Evolutionary conservation across 2,888 invertebrate genomes (phyloP).

Genomic region (Drosophila niveifrons): DNA sequence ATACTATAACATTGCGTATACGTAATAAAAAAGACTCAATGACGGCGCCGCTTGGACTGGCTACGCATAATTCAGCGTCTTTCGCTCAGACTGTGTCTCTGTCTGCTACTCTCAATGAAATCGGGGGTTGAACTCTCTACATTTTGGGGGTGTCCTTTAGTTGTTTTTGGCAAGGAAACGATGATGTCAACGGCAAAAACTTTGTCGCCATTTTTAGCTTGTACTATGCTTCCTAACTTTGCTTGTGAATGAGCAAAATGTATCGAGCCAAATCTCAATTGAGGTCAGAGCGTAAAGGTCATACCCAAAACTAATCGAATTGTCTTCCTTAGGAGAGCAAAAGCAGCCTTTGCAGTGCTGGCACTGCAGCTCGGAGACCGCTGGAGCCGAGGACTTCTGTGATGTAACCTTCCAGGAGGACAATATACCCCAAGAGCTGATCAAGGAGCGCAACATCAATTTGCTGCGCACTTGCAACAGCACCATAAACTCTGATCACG

Average conservation of each 20-base stretch:
- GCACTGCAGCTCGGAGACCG: constrained; percentile 84
- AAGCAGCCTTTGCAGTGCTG: constrained; percentile 79
- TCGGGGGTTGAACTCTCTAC: constrained; percentile 20
- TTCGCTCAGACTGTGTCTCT: neutral
- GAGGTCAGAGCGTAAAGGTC: constrained; percentile 57
- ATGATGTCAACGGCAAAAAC: constrained; percentile 49
- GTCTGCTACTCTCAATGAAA: constrained; percentile 24
- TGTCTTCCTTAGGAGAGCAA: constrained; percentile 36
- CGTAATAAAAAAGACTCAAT: constrained; percentile 52
- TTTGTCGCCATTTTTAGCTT: constrained; percentile 5
- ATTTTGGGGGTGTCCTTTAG: constrained; percentile 5
- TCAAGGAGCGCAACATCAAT: constrained; percentile 80
- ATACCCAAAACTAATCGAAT: constrained; percentile 22
- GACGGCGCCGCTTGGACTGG: constrained; percentile 64
- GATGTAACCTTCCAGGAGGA: constrained; percentile 81
- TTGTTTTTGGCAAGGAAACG: constrained; percentile 32
- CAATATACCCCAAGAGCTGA: constrained; percentile 74
- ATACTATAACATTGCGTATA: constrained; percentile 39
- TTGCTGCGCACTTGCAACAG: constrained; percentile 79
- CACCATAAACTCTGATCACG: constrained; percentile 82
- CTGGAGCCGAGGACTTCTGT: constrained; percentile 83
- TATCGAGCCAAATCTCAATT: neutral
- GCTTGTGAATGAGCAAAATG: constrained; percentile 11
- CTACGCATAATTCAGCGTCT: constrained; percentile 36
- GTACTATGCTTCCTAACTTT: neutral